Base-by-base conservation (phyloP, 2,888 invertebrate species). In the Cacoxenus indagator region DNA sequence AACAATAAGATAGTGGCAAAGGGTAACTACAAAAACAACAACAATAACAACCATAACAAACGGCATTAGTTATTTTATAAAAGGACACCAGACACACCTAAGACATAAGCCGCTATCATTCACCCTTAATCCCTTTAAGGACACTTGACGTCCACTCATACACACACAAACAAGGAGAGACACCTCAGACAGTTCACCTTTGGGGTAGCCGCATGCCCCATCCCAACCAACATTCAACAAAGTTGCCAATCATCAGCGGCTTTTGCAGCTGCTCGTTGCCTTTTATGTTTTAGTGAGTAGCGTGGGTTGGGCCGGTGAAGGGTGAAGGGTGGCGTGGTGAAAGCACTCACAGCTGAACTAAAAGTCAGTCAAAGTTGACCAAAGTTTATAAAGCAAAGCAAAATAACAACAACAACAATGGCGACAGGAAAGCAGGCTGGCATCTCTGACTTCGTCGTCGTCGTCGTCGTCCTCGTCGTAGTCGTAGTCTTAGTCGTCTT, bases 61-160 rank as follows among this genome's bases (percentile, higher is more conserved):
- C 11, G 69, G 54, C 66, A 65, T 71, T 66, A 62, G 66, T 76
- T 76, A 76, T 78, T 72, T 73, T 72, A 73, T 73, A 77, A 78
- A 82, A 78, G 76, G 77, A 75, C 70, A 73, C 74, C 76, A 76
- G 82, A 80, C 82, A 81, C 80, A 80, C 82, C 81, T 77, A 76
- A 78, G 78, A 78, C 81, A 82, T 81, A 83, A 83, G 81, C 83
- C 78, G 81, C 83, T 80, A 83, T 83, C 83, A 83, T 78, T 83
- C 79, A 80, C 80, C 73, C 78, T 78, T 83, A 81, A 81, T 83
- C 81, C 83, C 79, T 83, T 81, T 80, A 83, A 83, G 81, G 81
- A 81, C 77, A 78, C 81, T 81, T 82, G 81, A 82, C 79, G 82
- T 80, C 78, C 75, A 65, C 70, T 73, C 68, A 51, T 68, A 68